phyloP scores from a whole-genome alignment of 2,113 vertebrate genomes.

The Oenanthe melanoleuca region DNA sequence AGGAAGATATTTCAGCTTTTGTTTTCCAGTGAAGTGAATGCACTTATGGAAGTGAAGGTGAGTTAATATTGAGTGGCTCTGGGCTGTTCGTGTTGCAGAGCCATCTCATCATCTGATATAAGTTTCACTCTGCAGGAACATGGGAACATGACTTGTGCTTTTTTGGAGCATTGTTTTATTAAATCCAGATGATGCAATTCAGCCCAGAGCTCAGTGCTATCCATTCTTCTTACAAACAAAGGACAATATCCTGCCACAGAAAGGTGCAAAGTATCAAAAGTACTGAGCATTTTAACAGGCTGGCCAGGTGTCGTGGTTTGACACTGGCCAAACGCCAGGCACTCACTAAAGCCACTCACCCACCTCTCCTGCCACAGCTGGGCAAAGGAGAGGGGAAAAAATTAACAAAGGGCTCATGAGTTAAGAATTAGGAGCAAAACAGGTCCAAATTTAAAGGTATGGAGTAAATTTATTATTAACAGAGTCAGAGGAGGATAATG shows the following conservation, averaged over 20 bases:
- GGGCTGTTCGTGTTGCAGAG: neutral
- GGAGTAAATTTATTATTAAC: neutral
- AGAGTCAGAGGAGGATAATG: neutral
- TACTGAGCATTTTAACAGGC: neutral
- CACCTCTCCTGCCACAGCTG: neutral
- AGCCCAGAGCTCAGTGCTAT: neutral
- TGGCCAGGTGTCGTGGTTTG: neutral
- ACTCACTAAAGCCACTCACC: neutral
- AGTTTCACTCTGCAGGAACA: neutral
- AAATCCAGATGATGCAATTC: neutral
- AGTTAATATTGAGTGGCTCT: conserved; percentile 1
- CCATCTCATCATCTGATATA: neutral
- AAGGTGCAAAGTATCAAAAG: neutral
- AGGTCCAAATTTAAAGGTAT: neutral
- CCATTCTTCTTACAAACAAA: neutral
- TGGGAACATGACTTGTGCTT: neutral
- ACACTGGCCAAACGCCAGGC: neutral
- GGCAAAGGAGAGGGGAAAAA: neutral
- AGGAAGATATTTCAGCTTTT: conserved; percentile 10
- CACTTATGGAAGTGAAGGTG: neutral
- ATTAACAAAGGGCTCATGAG: neutral
- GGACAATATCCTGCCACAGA: neutral
- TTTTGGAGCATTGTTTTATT: neutral
- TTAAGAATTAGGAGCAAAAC: neutral
- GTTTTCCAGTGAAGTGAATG: neutral